Base-by-base conservation (phyloP, 35 echinoderm and acorn worm genomes). In the Acanthaster planci region DNA sequence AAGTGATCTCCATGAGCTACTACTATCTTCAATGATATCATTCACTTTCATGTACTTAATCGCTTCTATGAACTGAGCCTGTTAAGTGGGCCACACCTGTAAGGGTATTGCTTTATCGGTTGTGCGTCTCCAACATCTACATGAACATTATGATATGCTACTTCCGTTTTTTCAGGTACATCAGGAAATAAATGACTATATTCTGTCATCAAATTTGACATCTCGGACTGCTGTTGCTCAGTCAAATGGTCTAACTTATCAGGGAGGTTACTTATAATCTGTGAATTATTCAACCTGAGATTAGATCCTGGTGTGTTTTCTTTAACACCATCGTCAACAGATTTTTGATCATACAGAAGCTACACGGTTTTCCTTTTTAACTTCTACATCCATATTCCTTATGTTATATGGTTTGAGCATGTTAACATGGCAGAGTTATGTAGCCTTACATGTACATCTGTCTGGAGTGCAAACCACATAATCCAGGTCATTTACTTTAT, bases 21-120 rank as follows among this genome's bases (percentile, higher is more conserved):
- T 18, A 44, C 84, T 83, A 19, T 67, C 38, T 40, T 77, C 80
- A 50, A 90, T 90, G 19, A 86, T 84, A 60, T 56, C 89, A 80
- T 92, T 87, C 15, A 87, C 79, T 37, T 85, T 78, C 89, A 92
- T 87, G 26, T 87, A 92, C 19, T 87, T 52, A 51, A 87, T 76
- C 84, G 77, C 85, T 12, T 87, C 55, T 26, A 60, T 77, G 14
- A 87, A 37, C 78, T 88, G 76, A 6, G 42, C 26, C 34, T 23
- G 34, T 40, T 92, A 87, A 47, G 40, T 17, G 36, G 85, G 90
- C 26, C 76, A 83, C 19, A 92, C 2, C n/a, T 78, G 37, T 92
- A 86, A 51, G 86, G 86, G 37, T 38, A 38, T 38, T 78, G 77
- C n/a, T 78, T 78, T 30, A 39, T 78, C 12, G 77, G 54, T 56